A percentile compares a stretch with the other conserved stretches of the same genome.
phyloP scores from a whole-genome alignment of 2,113 vertebrate species.

The Cynopterus brachyotis region DNA sequence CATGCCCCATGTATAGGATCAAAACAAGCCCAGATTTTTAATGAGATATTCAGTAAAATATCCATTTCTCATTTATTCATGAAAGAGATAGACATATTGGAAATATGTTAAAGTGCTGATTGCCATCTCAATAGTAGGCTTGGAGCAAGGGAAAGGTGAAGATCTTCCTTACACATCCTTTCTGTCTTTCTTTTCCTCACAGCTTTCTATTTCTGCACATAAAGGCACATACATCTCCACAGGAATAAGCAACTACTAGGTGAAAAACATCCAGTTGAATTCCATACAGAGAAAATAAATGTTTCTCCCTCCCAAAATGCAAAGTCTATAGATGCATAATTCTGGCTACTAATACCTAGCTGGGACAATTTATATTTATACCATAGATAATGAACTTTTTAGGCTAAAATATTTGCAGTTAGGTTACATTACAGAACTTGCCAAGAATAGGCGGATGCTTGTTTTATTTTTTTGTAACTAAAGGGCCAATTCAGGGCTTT shows the following conservation, averaged over 20 bases:
- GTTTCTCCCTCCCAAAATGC: not conserved
- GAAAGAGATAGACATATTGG: not conserved
- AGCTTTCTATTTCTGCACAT: not conserved
- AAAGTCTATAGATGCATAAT: not conserved
- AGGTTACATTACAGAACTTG: not conserved
- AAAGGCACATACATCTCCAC: not conserved
- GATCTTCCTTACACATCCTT: not conserved
- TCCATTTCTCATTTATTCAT: not conserved
- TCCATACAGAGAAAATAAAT: slow-evolving; percentile 24
- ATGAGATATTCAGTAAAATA: not conserved
- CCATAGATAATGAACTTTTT: not conserved
- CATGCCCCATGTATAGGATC: not conserved
- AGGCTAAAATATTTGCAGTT: not conserved
- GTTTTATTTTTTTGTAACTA: slow-evolving; percentile 18
- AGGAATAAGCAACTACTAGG: not conserved
- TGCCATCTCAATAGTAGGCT: not conserved
- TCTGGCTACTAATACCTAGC: not conserved
- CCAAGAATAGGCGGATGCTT: not conserved
- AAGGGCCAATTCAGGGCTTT: not conserved
- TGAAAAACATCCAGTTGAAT: not conserved
- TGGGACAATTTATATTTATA: not conserved
- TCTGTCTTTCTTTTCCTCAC: not conserved
- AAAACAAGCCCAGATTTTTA: not conserved
- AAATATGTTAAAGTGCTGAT: not conserved
- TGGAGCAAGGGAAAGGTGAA: not conserved